Percentiles rank a stretch among this genome's conserved stretches.
Conservation (phyloP, 2,888 invertebrate genomes). For the Philereme transversata region DNA sequence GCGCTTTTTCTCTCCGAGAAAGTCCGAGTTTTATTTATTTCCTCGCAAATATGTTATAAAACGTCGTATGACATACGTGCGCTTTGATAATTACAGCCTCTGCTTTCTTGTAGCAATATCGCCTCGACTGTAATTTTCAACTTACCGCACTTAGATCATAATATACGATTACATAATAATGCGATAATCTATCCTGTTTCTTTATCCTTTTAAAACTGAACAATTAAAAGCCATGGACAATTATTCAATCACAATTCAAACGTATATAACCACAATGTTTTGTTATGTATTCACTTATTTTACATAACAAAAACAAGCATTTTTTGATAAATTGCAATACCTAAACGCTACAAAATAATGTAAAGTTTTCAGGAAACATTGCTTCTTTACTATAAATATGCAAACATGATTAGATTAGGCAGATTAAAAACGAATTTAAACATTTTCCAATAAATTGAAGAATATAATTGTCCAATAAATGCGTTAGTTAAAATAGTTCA, state of each 20-base stretch:
- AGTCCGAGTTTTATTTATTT: no score
- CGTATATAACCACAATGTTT: constrained; percentile 8
- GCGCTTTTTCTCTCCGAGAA: no score
- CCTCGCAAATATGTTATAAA: no score
- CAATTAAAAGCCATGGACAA: neutral
- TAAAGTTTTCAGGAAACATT: constrained; percentile 1
- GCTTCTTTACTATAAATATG: neutral
- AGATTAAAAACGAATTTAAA: constrained; percentile 1
- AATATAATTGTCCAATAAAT: neutral
- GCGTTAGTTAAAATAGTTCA: neutral
- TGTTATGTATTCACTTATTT: neutral
- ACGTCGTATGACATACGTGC: no score
- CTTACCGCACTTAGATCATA: no score
- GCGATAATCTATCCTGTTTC: constrained; percentile 8
- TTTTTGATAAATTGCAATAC: constrained; percentile 1
- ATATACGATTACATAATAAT: no score
- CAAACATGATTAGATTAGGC: constrained; percentile 4
- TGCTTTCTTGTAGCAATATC: no score
- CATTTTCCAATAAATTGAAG: neutral
- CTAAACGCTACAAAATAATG: constrained; percentile 7
- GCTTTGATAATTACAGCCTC: no score
- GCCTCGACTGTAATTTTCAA: no score
- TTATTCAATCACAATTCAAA: neutral
- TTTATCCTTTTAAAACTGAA: constrained; percentile 24
- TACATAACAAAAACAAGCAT: constrained; percentile 6